Conservation (phyloP, 2,113 vertebrate species). For the Silurus asotus region DNA sequence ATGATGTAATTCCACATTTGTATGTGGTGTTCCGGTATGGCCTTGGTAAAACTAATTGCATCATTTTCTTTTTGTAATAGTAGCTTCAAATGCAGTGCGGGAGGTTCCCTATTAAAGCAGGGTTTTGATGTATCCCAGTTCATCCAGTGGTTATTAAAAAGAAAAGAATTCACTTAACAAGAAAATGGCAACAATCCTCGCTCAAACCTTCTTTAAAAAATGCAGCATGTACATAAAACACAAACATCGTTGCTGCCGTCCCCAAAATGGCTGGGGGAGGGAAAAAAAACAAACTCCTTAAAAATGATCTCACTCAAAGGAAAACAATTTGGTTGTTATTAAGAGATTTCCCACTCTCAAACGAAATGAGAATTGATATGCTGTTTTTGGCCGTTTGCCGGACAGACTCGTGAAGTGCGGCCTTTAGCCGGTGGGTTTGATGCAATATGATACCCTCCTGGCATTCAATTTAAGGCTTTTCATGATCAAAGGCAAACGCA, state of each 20-base stretch:
- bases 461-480: constrained; percentile 27
- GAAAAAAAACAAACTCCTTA: constrained; percentile 46
- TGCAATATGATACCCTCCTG: constrained; percentile 52
- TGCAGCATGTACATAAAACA: constrained; percentile 42
- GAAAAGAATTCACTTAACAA: constrained; percentile 33
- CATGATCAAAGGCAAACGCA: constrained; percentile 44
- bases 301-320: constrained; percentile 55
- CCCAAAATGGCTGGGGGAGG: constrained; percentile 17
- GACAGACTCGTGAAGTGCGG: constrained; percentile 29
- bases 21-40: not conserved
- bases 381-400: constrained; percentile 53
- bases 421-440: constrained; percentile 45
- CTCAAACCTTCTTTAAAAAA: constrained; percentile 26
- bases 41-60: constrained; percentile 26
- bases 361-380: constrained; percentile 50
- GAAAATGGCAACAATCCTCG: constrained; percentile 32
- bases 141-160: constrained; percentile 26
- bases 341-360: constrained; percentile 52
- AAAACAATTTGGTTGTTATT: constrained; percentile 56
- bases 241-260: constrained; percentile 40
- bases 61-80: constrained; percentile 38
- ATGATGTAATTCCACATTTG: constrained; percentile 9
- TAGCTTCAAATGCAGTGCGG: constrained; percentile 28
- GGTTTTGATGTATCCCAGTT: constrained; percentile 41
- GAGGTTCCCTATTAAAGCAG: constrained; percentile 22